These are phyloP conservation scores for Silurus meridionalis DNA, from an alignment of 2,113 vertebrate genomes.

Conservation along the genomic window DNA sequence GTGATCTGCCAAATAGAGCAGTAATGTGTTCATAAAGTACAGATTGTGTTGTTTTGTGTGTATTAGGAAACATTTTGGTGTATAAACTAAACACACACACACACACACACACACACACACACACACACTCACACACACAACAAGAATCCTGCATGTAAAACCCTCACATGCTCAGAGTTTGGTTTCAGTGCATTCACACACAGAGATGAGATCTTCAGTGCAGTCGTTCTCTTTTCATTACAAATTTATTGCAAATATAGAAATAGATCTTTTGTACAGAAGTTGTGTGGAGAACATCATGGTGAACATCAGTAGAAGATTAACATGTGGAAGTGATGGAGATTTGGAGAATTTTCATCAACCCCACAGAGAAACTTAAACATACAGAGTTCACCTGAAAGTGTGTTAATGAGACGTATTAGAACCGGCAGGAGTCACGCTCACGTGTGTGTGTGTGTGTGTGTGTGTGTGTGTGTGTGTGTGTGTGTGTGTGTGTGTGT, in stretches of 20 bases:
- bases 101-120: too few species aligned
- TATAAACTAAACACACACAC: too few species aligned
- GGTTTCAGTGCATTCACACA: neutral
- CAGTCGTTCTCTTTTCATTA: constrained; percentile 62
- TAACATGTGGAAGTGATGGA: constrained; percentile 40
- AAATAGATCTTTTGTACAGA: constrained; percentile 81
- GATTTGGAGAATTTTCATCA: constrained; percentile 23
- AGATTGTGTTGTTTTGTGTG: neutral
- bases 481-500: neutral
- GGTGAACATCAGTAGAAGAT: constrained; percentile 60
- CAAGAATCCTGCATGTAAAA: neutral
- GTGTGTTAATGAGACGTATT: constrained; percentile 12
- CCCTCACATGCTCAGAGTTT: neutral
- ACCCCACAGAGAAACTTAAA: constrained; percentile 45
- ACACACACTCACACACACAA: too few species aligned
- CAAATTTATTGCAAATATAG: constrained; percentile 84
- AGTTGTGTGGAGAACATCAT: constrained; percentile 68
- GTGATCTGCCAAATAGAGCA: too few species aligned
- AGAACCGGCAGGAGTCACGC: constrained; percentile 2
- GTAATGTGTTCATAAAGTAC: neutral
- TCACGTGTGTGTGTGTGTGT: neutral
- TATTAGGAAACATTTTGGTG: too few species aligned
- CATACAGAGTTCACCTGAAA: constrained; percentile 21
- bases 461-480: neutral
- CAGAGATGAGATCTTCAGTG: neutral